Percentiles rank a stretch among this genome's conserved stretches.
phyloP scores from a whole-genome alignment of 2,113 vertebrate genomes.

The Tricholaema leucomelas region DNA sequence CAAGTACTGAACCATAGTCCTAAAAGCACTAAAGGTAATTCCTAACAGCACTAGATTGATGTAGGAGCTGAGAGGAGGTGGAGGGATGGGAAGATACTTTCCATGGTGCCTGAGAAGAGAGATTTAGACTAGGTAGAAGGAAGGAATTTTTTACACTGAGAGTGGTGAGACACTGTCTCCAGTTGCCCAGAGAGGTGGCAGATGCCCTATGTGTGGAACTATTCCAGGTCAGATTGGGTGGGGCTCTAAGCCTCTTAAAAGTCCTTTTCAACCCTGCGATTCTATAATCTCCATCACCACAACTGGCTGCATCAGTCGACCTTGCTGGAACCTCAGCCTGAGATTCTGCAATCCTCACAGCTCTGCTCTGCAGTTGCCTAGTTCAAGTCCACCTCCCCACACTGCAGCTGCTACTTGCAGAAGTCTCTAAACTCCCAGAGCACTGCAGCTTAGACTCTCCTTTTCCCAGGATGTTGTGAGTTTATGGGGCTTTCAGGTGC shows the following conservation, averaged over 20 bases:
- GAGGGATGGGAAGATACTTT: background rate
- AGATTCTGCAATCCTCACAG: background rate
- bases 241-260: background rate
- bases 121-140: background rate
- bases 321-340: background rate
- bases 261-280: background rate
- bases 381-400: background rate
- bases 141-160: background rate
- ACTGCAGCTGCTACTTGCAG: background rate
- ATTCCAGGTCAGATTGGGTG: background rate
- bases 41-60: background rate
- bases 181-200: background rate
- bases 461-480: background rate
- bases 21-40: background rate
- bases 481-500: background rate
- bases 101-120: background rate
- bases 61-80: background rate
- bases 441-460: background rate
- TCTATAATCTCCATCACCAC: background rate
- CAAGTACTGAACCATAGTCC: background rate
- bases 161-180: background rate
- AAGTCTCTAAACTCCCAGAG: background rate
- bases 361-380: background rate
- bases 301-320: background rate
- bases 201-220: background rate